Evolutionary conservation across 1,140 invertebrate genomes (phyloP).

Genomic region (Hyles euphorbiae): DNA sequence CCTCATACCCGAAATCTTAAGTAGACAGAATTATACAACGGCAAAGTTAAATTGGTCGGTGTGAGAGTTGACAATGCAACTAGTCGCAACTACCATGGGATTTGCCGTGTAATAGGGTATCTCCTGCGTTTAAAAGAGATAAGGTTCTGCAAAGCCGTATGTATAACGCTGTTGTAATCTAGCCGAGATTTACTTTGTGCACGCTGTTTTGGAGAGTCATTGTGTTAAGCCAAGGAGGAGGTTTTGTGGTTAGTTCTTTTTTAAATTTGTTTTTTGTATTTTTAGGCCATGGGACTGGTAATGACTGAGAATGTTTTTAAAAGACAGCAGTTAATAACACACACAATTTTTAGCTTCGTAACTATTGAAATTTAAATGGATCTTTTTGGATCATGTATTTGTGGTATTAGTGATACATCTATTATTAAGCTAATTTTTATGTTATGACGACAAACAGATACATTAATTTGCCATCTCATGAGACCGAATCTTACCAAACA

Average conservation of each 20-base stretch:
- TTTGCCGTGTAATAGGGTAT: slow-evolving; percentile 58
- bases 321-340: too few relatives aligned
- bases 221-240: too few relatives aligned
- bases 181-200: not conserved
- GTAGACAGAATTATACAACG: slow-evolving; percentile 11
- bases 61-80: slow-evolving; percentile 59
- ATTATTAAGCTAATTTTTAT: too few relatives aligned
- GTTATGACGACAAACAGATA: too few relatives aligned
- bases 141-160: slow-evolving; percentile 38
- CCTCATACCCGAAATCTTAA: not conserved
- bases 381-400: too few relatives aligned
- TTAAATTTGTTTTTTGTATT: too few relatives aligned
- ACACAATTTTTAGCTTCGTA: not conserved
- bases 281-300: not conserved
- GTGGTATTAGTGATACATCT: too few relatives aligned
- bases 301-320: not conserved
- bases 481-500: too few relatives aligned
- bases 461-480: too few relatives aligned
- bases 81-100: slow-evolving; percentile 66
- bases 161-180: slow-evolving; percentile 40
- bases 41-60: slow-evolving; percentile 30
- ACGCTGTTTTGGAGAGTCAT: too few relatives aligned
- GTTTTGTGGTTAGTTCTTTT: too few relatives aligned
- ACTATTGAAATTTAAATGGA: too few relatives aligned
- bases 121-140: slow-evolving; percentile 51